phyloP scores from a whole-genome alignment of 2,797 vertebrate species.

The Parauchenoglanis punctatus region DNA sequence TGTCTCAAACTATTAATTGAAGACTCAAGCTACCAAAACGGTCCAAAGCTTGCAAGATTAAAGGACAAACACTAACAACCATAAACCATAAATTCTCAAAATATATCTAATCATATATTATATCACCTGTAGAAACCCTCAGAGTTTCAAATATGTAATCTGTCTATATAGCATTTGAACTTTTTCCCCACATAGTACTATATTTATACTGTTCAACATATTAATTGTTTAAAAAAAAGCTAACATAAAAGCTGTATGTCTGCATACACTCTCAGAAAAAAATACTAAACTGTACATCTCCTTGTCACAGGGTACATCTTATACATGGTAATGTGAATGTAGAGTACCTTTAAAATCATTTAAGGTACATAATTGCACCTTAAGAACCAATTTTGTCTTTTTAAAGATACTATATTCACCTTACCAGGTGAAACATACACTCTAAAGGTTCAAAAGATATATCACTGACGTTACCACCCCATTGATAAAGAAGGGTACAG shows the following conservation, averaged over 20 bases:
- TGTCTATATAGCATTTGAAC: neutral
- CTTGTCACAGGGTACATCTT: neutral
- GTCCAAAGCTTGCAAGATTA: conserved; percentile 14
- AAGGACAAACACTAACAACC: neutral
- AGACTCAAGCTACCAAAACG: conserved; percentile 9
- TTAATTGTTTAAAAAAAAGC: neutral
- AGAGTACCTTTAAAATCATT: neutral
- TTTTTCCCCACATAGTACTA: neutral
- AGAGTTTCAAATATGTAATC: neutral
- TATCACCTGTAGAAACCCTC: neutral
- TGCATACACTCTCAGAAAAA: neutral
- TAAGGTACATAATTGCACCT: neutral
- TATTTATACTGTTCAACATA: neutral
- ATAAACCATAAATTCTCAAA: neutral
- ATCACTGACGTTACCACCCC: neutral
- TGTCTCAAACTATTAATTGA: neutral
- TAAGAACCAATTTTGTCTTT: neutral
- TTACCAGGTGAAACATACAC: neutral
- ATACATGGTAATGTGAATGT: neutral
- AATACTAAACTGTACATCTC: neutral
- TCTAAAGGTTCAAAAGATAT: neutral
- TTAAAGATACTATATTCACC: neutral
- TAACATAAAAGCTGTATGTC: neutral
- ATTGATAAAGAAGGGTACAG: neutral
- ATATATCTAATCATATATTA: neutral